A percentile compares a stretch with the other conserved stretches of the same genome.
phyloP scores from a whole-genome alignment of 2,113 vertebrate species.

The Callipepla squamata region DNA sequence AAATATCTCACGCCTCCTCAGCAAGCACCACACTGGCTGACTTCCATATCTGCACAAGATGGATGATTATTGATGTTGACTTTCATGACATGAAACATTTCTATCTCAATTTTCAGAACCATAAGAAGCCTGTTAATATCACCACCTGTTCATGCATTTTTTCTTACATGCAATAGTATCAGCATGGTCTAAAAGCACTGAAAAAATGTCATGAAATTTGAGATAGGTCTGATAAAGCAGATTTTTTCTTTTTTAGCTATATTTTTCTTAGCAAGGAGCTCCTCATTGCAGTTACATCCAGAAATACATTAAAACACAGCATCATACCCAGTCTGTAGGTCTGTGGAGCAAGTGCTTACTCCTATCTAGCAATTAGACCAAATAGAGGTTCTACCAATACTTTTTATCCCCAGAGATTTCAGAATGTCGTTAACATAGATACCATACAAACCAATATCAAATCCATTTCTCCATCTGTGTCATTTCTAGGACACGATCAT shows the following conservation, averaged over 20 bases:
- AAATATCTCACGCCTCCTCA: conserved; percentile 50
- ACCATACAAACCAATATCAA: background rate
- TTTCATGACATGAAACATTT: conserved; percentile 69
- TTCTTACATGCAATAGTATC: background rate
- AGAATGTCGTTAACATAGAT: background rate
- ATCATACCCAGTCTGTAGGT: background rate
- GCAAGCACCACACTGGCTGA: conserved; percentile 38
- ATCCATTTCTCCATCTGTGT: background rate
- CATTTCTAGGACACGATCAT: background rate
- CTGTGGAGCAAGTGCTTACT: background rate
- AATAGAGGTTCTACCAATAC: background rate
- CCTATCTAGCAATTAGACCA: background rate
- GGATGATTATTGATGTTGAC: conserved; percentile 67
- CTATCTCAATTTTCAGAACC: conserved; percentile 62
- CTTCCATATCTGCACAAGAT: conserved; percentile 58
- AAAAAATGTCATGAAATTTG: conserved; percentile 11
- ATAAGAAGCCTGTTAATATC: conserved; percentile 59
- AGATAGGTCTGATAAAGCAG: background rate
- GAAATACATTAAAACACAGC: background rate
- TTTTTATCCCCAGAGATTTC: background rate
- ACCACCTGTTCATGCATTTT: conserved; percentile 55
- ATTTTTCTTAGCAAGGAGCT: background rate
- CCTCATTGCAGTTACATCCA: background rate
- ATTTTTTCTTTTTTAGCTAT: background rate
- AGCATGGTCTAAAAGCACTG: conserved; percentile 3